Base-by-base conservation (phyloP, 2,113 vertebrate genomes). In the Dendrocopos noguchii region DNA sequence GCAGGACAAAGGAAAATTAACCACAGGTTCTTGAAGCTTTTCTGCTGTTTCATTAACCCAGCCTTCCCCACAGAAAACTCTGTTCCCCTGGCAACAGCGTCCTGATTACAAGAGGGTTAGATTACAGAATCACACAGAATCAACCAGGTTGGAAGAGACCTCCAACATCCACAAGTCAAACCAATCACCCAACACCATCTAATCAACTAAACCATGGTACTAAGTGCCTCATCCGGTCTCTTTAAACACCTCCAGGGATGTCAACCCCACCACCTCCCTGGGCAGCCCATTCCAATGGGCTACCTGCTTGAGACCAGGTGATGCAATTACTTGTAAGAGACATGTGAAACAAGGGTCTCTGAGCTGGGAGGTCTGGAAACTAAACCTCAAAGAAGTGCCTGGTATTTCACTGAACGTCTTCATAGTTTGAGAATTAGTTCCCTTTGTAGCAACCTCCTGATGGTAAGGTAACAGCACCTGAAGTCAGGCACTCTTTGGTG, bases 401-500 rank as follows among this genome's bases (percentile, higher is more conserved):
- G 0, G 12, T 34, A 34, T 80, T 44, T 66, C 59, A 42, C 29
- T 84, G 75, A 33, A 56, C 44, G 42, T 25, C 15, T 55, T 42
- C 12, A 5, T 9, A 24, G 18, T 42, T 59, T 42, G 36, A 60
- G 67, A 74, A 24, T 42, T 19, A 16, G 27, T 59, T 81, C 73
- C 52, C 55, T n/a, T 33, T 4, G 47, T 12, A 19, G n/a, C 29
- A 22, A 27, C 44, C 31, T 39, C 53, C 10, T n/a, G 34, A 15
- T 18, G 15, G 15, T 24, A n/a, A 21, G 2, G 6, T 10, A 11
- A 67, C 4, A 9, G 64, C 61, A 63, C 34, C 77, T 29, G 55
- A 53, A 53, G 39, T 31, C 67, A 18, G 72, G 52, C 10, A 9
- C 4, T 1, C 56, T 16, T 50, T 0, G 2, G 29, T 1, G 2